Conservation (phyloP, 64 coral and sea anemone species). For the Dendronephthya gigantea region DNA sequence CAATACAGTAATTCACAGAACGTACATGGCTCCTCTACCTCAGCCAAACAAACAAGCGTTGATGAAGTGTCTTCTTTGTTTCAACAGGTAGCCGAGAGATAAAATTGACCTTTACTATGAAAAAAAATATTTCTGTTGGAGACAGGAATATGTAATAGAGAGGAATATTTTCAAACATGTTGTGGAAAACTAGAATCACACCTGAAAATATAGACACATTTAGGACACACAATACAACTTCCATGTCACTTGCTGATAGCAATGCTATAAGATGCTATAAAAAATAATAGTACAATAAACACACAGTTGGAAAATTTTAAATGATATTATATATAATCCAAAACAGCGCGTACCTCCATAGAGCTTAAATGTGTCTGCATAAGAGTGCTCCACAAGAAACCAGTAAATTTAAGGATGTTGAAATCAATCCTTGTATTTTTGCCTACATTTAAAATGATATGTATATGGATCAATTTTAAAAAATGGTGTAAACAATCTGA, state of each 20-base stretch:
- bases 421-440: slow-evolving; percentile 46
- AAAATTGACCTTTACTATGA: slow-evolving; percentile 86
- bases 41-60: slow-evolving; percentile 70
- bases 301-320: background rate
- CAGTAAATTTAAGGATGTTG: slow-evolving; percentile 77
- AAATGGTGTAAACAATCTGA: no score
- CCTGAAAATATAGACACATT: slow-evolving; percentile 95
- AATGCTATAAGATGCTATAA: slow-evolving; percentile 78
- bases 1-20: background rate
- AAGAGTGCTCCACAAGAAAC: slow-evolving; percentile 91
- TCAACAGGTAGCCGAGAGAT: slow-evolving; percentile 89
- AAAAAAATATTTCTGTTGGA: background rate
- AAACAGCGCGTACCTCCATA: slow-evolving; percentile 45
- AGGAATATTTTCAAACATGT: no score
- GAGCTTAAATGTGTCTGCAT: slow-evolving; percentile 88
- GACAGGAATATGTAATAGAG: no score
- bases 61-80: slow-evolving; percentile 72
- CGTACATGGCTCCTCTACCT: slow-evolving; percentile 23
- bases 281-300: background rate
- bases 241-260: slow-evolving; percentile 95
- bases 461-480: background rate
- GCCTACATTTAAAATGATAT: slow-evolving; percentile 20
- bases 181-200: slow-evolving; percentile 13
- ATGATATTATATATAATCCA: no score
- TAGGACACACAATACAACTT: slow-evolving; percentile 86